phyloP scores from a whole-genome alignment of 2,113 vertebrate species.

The Felis chaus region DNA sequence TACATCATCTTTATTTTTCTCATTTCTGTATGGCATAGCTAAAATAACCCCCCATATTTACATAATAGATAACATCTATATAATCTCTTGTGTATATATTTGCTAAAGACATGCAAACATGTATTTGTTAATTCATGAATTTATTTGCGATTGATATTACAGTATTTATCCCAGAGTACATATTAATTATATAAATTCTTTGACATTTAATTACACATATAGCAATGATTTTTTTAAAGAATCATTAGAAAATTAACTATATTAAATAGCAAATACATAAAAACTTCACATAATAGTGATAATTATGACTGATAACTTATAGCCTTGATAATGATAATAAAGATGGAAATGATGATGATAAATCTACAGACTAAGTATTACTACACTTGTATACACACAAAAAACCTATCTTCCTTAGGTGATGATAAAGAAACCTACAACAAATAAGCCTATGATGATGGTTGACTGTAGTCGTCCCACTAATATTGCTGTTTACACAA shows the following conservation, averaged over 20 bases:
- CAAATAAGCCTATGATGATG: background rate
- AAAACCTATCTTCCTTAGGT: background rate
- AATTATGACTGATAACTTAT: background rate
- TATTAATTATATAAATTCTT: conserved; percentile 1
- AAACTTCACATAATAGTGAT: background rate
- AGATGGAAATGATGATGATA: background rate
- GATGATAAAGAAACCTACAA: background rate
- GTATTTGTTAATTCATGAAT: background rate
- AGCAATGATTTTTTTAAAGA: background rate
- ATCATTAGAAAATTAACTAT: background rate
- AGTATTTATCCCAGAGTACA: background rate
- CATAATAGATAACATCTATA: background rate
- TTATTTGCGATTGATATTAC: background rate
- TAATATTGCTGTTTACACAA: background rate
- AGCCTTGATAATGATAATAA: background rate
- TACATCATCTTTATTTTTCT: background rate
- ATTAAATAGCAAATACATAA: background rate
- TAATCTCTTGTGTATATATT: background rate
- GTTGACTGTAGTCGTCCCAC: background rate
- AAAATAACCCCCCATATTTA: background rate
- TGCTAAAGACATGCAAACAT: background rate
- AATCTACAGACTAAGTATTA: background rate
- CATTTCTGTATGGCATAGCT: background rate
- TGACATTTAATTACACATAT: background rate
- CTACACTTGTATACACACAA: background rate